These are phyloP conservation scores for Poeciliopsis presidionis DNA, from an alignment of 2,797 vertebrate species.

Conservation along the genomic window DNA sequence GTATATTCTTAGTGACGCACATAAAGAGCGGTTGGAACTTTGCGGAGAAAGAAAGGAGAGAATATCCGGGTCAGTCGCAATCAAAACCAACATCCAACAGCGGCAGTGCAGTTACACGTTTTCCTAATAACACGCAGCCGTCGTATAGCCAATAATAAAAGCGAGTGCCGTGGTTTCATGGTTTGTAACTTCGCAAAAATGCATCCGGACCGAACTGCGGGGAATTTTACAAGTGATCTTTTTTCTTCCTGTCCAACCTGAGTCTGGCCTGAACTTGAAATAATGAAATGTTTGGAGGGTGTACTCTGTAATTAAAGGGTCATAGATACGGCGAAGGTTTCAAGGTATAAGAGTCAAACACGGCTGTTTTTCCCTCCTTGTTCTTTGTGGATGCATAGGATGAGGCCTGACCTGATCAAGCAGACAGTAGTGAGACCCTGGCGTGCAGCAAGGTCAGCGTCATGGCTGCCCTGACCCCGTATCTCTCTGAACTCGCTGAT, in stretches of 20 bases:
- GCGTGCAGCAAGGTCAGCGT: constrained; percentile 25
- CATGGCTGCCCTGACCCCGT: constrained; percentile 27
- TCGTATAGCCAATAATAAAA: not conserved
- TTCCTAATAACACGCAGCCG: not conserved
- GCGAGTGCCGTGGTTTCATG: not conserved
- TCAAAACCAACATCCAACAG: not conserved
- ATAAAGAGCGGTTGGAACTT: not conserved
- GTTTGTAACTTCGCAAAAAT: not conserved
- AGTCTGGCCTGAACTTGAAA: constrained; percentile 22
- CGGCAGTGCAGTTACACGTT: not conserved
- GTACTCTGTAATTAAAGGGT: constrained; percentile 31
- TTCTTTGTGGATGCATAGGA: constrained; percentile 51
- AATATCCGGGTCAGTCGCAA: not conserved
- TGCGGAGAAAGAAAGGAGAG: not conserved
- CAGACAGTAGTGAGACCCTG: constrained; percentile 60
- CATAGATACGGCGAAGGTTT: constrained; percentile 29
- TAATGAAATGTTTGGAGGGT: constrained; percentile 36
- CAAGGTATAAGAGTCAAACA: constrained; percentile 15
- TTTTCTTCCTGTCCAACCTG: constrained; percentile 15
- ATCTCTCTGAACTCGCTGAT: constrained; percentile 63
- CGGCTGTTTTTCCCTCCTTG: constrained; percentile 8
- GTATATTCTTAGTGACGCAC: not conserved
- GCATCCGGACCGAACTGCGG: constrained; percentile 37
- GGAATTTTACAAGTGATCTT: constrained; percentile 32
- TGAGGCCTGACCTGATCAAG: constrained; percentile 49